Percentiles rank a stretch among this genome's conserved stretches.
Conservation (phyloP, 2,888 invertebrate genomes). For the Chironomus tentans region DNA sequence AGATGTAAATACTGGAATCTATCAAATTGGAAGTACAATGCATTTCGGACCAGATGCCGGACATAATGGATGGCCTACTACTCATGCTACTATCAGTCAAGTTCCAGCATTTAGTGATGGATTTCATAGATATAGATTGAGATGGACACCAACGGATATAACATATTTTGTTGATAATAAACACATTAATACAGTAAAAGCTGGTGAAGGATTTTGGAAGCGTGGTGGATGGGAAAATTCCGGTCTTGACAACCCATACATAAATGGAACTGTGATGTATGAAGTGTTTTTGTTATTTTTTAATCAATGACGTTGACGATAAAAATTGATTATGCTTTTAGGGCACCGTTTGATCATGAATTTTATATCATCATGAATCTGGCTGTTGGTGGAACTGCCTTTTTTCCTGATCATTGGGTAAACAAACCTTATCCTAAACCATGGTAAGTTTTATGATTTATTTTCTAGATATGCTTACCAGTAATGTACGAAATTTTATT, state of each 20-base stretch:
- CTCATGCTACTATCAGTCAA: too few species aligned
- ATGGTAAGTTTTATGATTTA: background rate
- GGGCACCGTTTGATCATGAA: conserved; percentile 39
- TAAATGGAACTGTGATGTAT: conserved; percentile 28
- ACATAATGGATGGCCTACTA: background rate
- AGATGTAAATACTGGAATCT: conserved; percentile 48
- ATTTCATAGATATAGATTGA: conserved; percentile 33
- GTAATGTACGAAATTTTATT: background rate
- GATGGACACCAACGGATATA: conserved; percentile 32
- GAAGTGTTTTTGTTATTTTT: too few species aligned
- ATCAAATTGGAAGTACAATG: conserved; percentile 51
- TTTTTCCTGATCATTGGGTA: conserved; percentile 41
- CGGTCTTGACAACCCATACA: conserved; percentile 29
- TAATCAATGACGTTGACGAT: too few species aligned
- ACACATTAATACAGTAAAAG: conserved; percentile 29
- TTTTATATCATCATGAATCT: conserved; percentile 39
- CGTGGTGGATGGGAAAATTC: conserved; percentile 33
- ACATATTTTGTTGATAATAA: conserved; percentile 33
- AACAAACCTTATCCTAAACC: background rate
- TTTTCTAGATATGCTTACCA: too few species aligned
- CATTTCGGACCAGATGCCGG: conserved; percentile 51
- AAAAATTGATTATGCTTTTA: conserved; percentile 25
- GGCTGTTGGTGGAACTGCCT: conserved; percentile 43
- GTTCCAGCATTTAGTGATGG: conserved; percentile 30
- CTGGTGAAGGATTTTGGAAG: conserved; percentile 40